phyloP scores from a whole-genome alignment of 2,888 invertebrate species.

The Bellardia bayeri region DNA sequence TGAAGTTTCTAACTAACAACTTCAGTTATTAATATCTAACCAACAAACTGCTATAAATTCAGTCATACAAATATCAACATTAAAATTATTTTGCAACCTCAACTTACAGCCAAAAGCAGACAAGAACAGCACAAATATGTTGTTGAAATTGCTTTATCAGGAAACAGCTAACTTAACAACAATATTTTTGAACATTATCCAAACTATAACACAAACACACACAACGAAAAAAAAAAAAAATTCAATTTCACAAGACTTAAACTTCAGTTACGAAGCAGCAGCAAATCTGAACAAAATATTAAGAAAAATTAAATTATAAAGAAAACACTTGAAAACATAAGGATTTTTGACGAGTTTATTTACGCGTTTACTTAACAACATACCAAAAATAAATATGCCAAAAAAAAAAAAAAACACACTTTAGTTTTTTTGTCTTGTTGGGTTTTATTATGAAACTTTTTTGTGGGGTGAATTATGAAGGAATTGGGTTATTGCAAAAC shows the following conservation, averaged over 20 bases:
- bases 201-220: conserved; percentile 18
- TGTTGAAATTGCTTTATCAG: conserved; percentile 52
- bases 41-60: conserved; percentile 41
- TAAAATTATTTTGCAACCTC: conserved; percentile 57
- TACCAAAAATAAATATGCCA: conserved; percentile 20
- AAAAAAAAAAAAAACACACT: background rate
- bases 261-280: background rate
- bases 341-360: conserved; percentile 46
- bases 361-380: conserved; percentile 41
- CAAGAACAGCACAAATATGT: conserved; percentile 23
- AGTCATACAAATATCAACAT: conserved; percentile 50
- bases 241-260: conserved; percentile 14
- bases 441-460: background rate
- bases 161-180: conserved; percentile 38
- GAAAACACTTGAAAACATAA: conserved; percentile 50
- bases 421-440: background rate
- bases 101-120: conserved; percentile 27
- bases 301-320: conserved; percentile 12
- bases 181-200: conserved; percentile 51
- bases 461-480: background rate
- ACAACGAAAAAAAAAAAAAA: background rate
- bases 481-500: conserved; percentile 21
- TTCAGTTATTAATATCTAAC: conserved; percentile 43
- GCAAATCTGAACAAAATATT: conserved; percentile 24
- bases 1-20: conserved; percentile 31